phyloP scores from a whole-genome alignment of 2,113 vertebrate species.

The Apaloderma vittatum region DNA sequence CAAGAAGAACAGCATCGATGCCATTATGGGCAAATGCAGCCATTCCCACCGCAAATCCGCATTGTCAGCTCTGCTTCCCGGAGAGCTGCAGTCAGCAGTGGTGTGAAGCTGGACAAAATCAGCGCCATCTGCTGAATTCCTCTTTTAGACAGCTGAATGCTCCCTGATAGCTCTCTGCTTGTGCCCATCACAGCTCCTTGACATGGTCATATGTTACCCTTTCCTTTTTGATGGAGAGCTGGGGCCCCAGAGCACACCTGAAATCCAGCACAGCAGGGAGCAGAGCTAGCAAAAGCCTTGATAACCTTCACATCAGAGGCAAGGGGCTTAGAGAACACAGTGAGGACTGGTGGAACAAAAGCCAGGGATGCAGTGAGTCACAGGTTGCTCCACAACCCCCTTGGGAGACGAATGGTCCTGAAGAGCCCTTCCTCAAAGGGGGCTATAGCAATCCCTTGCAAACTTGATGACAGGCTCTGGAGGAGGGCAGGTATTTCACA shows the following conservation, averaged over 20 bases:
- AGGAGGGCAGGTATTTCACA: neutral
- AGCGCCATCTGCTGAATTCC: neutral
- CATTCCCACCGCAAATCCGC: neutral
- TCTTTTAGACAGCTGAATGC: neutral
- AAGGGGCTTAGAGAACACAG: neutral
- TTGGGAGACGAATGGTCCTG: neutral
- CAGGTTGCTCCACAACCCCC: neutral
- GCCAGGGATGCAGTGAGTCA: accelerated
- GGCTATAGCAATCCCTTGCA: neutral
- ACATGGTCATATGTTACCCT: neutral
- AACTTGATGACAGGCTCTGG: neutral
- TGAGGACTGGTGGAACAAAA: accelerated
- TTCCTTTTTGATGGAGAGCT: neutral
- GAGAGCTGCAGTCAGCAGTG: neutral
- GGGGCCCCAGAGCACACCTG: neutral
- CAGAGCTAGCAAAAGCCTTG: neutral
- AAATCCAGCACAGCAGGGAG: neutral
- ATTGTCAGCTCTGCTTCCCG: neutral
- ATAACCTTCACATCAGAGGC: accelerated
- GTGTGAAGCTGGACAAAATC: neutral
- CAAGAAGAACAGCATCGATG: neutral
- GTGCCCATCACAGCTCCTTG: neutral
- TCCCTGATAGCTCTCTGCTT: neutral
- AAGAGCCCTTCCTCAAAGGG: neutral
- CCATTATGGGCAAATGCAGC: neutral